phyloP scores from a whole-genome alignment of 1,140 invertebrate genomes.

The Trachymyrmex septentrionalis region DNA sequence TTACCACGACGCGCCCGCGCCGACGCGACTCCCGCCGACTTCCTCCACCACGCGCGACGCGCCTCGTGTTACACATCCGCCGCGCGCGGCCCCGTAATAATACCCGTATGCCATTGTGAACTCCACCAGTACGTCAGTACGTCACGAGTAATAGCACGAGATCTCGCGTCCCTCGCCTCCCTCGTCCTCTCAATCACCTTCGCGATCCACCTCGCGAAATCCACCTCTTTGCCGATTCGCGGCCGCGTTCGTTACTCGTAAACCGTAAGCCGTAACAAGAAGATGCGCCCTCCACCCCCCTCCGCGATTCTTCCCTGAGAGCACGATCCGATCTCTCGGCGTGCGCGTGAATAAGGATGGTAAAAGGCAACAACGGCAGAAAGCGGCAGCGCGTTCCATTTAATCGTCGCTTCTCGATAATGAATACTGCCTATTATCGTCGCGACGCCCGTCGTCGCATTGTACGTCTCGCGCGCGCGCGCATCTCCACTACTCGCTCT shows the following conservation, averaged over 20 bases:
- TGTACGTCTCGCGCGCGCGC: slow-evolving; percentile 62
- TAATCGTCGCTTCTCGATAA: slow-evolving; percentile 75
- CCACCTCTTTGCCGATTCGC: neutral
- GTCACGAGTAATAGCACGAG: neutral
- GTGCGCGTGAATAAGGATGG: neutral
- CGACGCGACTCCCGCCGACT: slow-evolving; percentile 83
- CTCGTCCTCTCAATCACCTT: neutral
- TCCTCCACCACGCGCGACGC: slow-evolving; percentile 59
- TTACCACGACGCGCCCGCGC: slow-evolving; percentile 83
- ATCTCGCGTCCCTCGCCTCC: neutral
- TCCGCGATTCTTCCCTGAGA: neutral
- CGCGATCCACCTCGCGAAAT: neutral
- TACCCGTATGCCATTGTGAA: neutral
- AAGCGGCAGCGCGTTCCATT: slow-evolving; percentile 76
- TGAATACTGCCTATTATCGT: slow-evolving; percentile 80
- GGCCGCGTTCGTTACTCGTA: neutral
- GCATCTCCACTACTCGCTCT: neutral
- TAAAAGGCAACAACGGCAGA: slow-evolving; percentile 11
- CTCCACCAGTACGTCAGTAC: neutral
- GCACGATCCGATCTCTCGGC: slow-evolving; percentile 10
- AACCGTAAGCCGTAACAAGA: neutral
- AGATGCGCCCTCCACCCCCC: neutral
- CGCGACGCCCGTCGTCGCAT: slow-evolving; percentile 76
- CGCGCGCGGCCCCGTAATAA: slow-evolving; percentile 5
- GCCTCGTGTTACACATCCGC: slow-evolving; percentile 14